These are phyloP conservation scores for Oryzias woworae DNA, from an alignment of 2,113 vertebrate species.

Conservation along the genomic window DNA sequence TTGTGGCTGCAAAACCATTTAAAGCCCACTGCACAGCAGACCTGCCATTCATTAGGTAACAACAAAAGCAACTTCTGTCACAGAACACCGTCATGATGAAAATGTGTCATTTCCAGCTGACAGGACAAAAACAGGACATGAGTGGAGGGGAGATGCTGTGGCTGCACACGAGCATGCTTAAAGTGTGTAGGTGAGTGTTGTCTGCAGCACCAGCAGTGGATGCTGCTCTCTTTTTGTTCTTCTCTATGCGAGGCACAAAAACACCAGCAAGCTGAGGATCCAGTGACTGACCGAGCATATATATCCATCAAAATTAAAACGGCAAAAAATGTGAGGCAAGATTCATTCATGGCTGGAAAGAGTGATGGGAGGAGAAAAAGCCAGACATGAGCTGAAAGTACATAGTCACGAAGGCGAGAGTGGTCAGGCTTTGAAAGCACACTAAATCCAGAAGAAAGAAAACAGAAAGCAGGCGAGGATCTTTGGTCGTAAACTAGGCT, in stretches of 20 bases:
- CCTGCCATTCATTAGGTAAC: no score
- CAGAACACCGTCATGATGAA: neutral
- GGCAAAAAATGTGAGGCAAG: conserved; percentile 31
- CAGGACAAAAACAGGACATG: conserved; percentile 23
- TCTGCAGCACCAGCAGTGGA: conserved; percentile 31
- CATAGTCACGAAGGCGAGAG: conserved; percentile 11
- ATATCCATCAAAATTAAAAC: conserved; percentile 15
- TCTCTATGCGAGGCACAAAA: conserved; percentile 20
- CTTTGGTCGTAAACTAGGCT: conserved; percentile 13
- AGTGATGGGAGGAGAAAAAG: conserved; percentile 8
- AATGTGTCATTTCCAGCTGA: conserved; percentile 27
- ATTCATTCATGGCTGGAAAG: conserved; percentile 6
- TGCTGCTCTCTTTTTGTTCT: conserved; percentile 6
- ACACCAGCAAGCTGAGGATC: conserved; percentile 29
- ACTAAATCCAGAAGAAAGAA: conserved; percentile 31
- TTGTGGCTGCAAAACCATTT: no score
- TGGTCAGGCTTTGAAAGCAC: conserved; percentile 38
- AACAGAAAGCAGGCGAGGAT: conserved; percentile 30
- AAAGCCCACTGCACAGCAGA: no score
- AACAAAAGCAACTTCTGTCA: neutral
- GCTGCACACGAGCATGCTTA: conserved; percentile 1
- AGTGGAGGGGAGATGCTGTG: conserved; percentile 12
- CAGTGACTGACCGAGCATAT: conserved; percentile 17
- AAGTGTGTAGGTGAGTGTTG: conserved; percentile 21
- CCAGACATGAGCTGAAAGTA: neutral